Base-by-base conservation (phyloP, 2,797 vertebrate species). In the Linurgus olivaceus region DNA sequence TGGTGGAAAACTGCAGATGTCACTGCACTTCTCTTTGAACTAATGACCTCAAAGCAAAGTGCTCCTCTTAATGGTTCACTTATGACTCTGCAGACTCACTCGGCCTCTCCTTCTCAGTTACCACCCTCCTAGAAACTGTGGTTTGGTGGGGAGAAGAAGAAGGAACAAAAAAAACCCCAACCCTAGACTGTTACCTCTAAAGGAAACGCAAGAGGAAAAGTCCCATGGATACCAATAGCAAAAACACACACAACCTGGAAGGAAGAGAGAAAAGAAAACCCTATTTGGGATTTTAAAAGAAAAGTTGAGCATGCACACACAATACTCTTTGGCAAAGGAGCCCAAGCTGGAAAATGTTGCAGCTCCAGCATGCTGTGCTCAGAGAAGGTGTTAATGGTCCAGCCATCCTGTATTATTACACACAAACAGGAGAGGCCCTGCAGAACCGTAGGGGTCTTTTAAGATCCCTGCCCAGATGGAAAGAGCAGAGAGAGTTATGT, bases 371-470 rank as follows among this genome's bases (percentile, higher is more conserved):
- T 65, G 89, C 94, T 94, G 95, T 89, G 92, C 89, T 96, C 47
- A 71, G 87, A 94, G 91, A 93, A 97, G 91, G 94, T 96, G 96
- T 97, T 97, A 96, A 97, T 74, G 75, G 91, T 96, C 86, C 72
- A 79, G 89, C 68, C 84, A 89, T 92, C 94, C 85, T 91, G 82
- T 77, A 51, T 74, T 91, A 95, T 90, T 93, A 57, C 58, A 91
- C 68, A 81, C 86, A 93, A 96, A 95, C 92, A 96, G 66, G 75
- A 91, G 92, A 85, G 84, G 86, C 86, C 72, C 71, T 83, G 92
- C 72, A 93, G 89, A 95, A 86, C 92, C 62, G 68, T 93, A 89
- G 89, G 84, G 75, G 91, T 96, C 91, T 87, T 92, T 96, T 86
- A 80, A 92, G 72, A 89, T 86, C 72, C 88, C 81, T 26, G 37